Percentiles rank a stretch among this genome's conserved stretches.
These are phyloP conservation scores for Podabrus alpinus DNA, from an alignment of 2,888 invertebrate species.

Conservation along the genomic window DNA sequence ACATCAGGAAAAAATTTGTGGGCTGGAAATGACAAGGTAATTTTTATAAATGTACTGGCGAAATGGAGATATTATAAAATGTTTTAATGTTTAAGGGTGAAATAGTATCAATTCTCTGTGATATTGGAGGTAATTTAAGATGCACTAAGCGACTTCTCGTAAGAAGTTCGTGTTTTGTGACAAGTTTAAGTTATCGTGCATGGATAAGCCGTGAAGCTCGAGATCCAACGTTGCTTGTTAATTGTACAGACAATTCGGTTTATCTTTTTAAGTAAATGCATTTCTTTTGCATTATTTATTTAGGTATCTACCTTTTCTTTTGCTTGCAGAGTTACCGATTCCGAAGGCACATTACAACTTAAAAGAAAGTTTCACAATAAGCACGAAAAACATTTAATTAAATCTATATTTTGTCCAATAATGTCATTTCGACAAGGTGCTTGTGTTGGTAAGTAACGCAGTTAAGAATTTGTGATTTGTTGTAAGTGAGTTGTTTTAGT, in stretches of 20 bases:
- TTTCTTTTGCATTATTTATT: background rate
- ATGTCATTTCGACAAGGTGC: constrained; percentile 83
- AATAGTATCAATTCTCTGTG: constrained; percentile 50
- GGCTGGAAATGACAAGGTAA: constrained; percentile 78
- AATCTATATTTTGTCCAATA: constrained; percentile 82
- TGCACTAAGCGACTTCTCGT: constrained; percentile 45
- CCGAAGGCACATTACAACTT: constrained; percentile 68
- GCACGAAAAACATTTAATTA: constrained; percentile 64
- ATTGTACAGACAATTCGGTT: constrained; percentile 75
- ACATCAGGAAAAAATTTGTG: constrained; percentile 78
- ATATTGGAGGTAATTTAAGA: constrained; percentile 47
- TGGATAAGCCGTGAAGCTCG: constrained; percentile 77
- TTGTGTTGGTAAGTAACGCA: constrained; percentile 64
- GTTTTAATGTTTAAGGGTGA: constrained; percentile 45
- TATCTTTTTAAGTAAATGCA: constrained; percentile 60
- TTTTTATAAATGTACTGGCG: background rate
- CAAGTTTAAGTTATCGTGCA: constrained; percentile 76
- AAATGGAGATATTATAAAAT: background rate
- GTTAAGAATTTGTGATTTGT: background rate
- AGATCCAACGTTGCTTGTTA: constrained; percentile 74
- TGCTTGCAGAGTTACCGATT: constrained; percentile 63
- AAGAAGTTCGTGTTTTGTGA: constrained; percentile 59
- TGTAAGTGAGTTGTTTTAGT: constrained; percentile 55
- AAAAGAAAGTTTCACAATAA: constrained; percentile 69
- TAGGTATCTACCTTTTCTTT: background rate